Conservation (phyloP, 2,113 vertebrate species). For the Poecilia latipinna region DNA sequence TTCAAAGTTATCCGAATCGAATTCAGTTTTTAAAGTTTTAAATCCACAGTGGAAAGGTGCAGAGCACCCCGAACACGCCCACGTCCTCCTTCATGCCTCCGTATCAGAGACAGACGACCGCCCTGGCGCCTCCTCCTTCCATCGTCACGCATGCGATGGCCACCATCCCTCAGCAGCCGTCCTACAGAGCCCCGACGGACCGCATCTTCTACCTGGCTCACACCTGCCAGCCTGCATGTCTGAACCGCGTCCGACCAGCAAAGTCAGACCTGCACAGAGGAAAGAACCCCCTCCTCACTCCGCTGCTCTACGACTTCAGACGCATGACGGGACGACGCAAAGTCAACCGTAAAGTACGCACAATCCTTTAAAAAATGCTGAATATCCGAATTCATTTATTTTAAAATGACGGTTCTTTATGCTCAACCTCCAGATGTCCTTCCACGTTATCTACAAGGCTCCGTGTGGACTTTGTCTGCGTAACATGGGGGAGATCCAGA, state of each 20-base stretch:
- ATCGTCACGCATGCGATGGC: slow-evolving; percentile 69
- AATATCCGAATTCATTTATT: no score
- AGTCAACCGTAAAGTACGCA: slow-evolving; percentile 89
- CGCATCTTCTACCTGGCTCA: slow-evolving; percentile 94
- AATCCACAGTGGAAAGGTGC: slow-evolving; percentile 22
- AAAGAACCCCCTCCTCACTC: slow-evolving; percentile 92
- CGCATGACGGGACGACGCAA: slow-evolving; percentile 93
- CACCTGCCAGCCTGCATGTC: slow-evolving; percentile 86
- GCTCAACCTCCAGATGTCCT: slow-evolving; percentile 83
- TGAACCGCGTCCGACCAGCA: slow-evolving; percentile 84
- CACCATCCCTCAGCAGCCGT: slow-evolving; percentile 84
- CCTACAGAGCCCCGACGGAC: slow-evolving; percentile 91
- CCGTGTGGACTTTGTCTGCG: slow-evolving; percentile 94
- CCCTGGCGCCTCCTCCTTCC: slow-evolving; percentile 25
- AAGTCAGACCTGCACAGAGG: slow-evolving; percentile 83
- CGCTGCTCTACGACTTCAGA: slow-evolving; percentile 93
- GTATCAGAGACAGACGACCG: slow-evolving; percentile 33
- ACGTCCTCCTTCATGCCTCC: slow-evolving; percentile 3
- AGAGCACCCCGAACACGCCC: slow-evolving; percentile 2
- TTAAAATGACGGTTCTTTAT: background rate
- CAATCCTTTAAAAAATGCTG: background rate
- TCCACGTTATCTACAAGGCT: slow-evolving; percentile 96
- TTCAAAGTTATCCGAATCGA: background rate
- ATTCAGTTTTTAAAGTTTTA: background rate
- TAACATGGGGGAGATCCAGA: slow-evolving; percentile 94